Evolutionary conservation across 2,888 invertebrate species (phyloP), one percentile per base, ranked within the genome.

Genomic region (Boloria euphrosyne): DNA sequence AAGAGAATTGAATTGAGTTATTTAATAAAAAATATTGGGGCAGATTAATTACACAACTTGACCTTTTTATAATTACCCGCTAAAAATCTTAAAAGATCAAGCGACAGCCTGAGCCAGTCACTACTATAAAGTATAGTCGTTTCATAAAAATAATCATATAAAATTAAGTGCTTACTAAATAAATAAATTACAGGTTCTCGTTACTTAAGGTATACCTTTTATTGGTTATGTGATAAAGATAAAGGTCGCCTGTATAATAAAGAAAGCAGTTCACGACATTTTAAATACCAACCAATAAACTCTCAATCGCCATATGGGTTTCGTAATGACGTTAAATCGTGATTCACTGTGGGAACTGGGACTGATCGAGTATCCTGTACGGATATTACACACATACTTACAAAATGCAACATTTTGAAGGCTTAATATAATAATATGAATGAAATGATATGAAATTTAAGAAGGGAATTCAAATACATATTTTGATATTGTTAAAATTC

Each of bases 271-370:
- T 62, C 62, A 65, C 51, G 49, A 69, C 57, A 18, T 58, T 58
- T 62, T 27, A 63, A 57, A 68, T 66, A 66, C 44, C 53, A 58
- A 57, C 47, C 65, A 58, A 53, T 70, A 66, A 65, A 65, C 66
- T 53, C 43, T 50, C 67, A 52, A 70, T 63, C 62, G 62, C 67
- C 69, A 70, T 67, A 59, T 70, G 69, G 52, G 66, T 60, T 53
- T 38, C 49, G 27, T 16, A 49, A 67, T 65, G 58, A 70, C 62
- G 65, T 67, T 62, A 51, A 64, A 65, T 61, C 54, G 62, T 62
- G 57, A 65, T 60, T 65, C 61, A 65, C 50, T 65, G 61, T 68
- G 70, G 60, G 70, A 70, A 68, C 65, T 63, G 43, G 52, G 47
- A 18, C 62, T 60, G 47, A n/a, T 58, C 16, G n/a, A 58, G 52